Base-by-base conservation (phyloP, 2,113 vertebrate genomes). In the Prionailurus viverrinus region DNA sequence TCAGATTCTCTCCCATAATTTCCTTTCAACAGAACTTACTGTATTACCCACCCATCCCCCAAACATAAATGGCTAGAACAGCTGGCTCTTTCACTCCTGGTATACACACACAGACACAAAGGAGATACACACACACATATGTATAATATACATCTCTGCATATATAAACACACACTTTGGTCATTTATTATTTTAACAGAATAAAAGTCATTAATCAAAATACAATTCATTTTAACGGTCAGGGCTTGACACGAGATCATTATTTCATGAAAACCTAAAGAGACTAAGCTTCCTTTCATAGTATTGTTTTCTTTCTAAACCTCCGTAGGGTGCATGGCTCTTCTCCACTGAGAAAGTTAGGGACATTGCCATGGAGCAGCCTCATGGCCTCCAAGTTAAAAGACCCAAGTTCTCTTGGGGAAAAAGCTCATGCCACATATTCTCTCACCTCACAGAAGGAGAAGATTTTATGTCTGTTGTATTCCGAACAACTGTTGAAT, bases 141-240 rank as follows among this genome's bases (percentile, higher is more conserved):
- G 31, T 81, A 92, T 90, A 96, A 95, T 94, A 89, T 93, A 96
- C 94, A 96, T 96, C 84, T 96, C 92, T 97, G 36, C 92, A 86
- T 36, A 55, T 86, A 97, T 98, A 98, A 96, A 95, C 94, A 97
- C 92, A 87, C 58, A 90, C 92, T 98, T 92, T 29, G 55, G 95
- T 92, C 85, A 95, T 93, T 98, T 97, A 96, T 95, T 96, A 97
- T 95, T 97, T 94, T 97, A 97, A 68, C 95, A 89, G 91, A 91
- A 96, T 94, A 95, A 95, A 97, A 79, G 83, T 93, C 81, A 94
- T 98, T 97, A 97, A 96, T 98, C 97, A 98, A 97, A 97, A 96
- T 96, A 81, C 8, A 96, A 89, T 97, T 97, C 90, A 94, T 90
- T 96, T 97, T 97, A 96, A 96, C 71, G 92, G 95, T 98, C 91